A percentile compares a stretch with the other conserved stretches of the same genome.
phyloP scores from a whole-genome alignment of 2,888 invertebrate genomes.

The Carterocephalus palaemon region DNA sequence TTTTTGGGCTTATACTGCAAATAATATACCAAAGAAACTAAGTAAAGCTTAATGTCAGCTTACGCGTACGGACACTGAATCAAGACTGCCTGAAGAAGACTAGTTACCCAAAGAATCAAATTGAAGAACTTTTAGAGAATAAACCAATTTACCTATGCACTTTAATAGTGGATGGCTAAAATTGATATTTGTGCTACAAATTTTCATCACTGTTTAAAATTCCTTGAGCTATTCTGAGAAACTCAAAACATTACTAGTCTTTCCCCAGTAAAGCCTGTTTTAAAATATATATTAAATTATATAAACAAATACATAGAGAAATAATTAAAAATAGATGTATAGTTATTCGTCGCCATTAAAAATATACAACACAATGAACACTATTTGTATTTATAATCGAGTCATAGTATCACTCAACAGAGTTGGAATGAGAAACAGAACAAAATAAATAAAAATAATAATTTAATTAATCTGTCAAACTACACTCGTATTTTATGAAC shows the following conservation, averaged over 20 bases:
- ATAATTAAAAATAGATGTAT: constrained; percentile 74
- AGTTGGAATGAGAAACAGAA: constrained; percentile 68
- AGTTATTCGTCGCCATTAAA: constrained; percentile 55
- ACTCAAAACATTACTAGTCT: constrained; percentile 1
- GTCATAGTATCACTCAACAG: constrained; percentile 55
- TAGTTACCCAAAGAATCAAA: background rate
- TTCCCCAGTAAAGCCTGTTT: constrained; percentile 54
- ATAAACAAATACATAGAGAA: constrained; percentile 43
- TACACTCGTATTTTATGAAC: constrained; percentile 23
- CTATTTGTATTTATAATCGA: constrained; percentile 44
- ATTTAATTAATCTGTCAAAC: constrained; percentile 35
- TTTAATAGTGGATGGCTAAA: background rate
- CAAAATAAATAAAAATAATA: constrained; percentile 45
- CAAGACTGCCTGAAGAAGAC: constrained; percentile 42
- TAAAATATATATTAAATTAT: constrained; percentile 36
- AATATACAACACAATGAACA: constrained; percentile 62
- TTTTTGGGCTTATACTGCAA: constrained; percentile 72
- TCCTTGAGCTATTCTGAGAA: constrained; percentile 7
- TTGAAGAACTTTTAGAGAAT: background rate
- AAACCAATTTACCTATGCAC: background rate
- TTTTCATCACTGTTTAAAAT: constrained; percentile 3
- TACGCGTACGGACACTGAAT: constrained; percentile 48
- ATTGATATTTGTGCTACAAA: constrained; percentile 20
- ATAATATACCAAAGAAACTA: constrained; percentile 69
- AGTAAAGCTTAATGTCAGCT: constrained; percentile 57